Evolutionary conservation across 2,797 vertebrate genomes (phyloP).

Genomic region (Epinephelus malabaricus): DNA sequence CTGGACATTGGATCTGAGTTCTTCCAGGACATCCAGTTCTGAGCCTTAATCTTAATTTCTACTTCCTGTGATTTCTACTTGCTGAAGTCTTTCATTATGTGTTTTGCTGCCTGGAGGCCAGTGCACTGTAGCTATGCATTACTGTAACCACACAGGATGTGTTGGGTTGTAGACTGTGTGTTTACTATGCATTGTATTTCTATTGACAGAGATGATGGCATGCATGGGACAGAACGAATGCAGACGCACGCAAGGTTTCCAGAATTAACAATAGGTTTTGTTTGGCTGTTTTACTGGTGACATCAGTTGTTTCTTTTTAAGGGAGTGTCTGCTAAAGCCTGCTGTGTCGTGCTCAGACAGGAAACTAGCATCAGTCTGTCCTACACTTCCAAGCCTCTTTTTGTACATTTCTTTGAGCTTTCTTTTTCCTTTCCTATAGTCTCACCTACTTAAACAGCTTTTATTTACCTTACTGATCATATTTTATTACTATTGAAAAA

Average conservation of each 20-base stretch:
- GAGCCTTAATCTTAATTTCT: slow-evolving; percentile 19
- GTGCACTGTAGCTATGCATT: slow-evolving; percentile 45
- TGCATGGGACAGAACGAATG: not conserved
- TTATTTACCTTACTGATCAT: slow-evolving; percentile 39
- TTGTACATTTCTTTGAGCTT: not conserved
- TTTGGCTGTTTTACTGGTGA: slow-evolving; percentile 57
- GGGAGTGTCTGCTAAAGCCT: slow-evolving; percentile 26
- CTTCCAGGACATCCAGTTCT: slow-evolving; percentile 14
- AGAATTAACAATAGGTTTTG: slow-evolving; percentile 62
- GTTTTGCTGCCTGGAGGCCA: slow-evolving; percentile 21
- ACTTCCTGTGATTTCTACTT: slow-evolving; percentile 55
- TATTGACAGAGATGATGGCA: slow-evolving; percentile 36
- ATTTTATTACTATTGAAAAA: slow-evolving; percentile 26
- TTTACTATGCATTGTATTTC: slow-evolving; percentile 62
- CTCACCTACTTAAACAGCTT: slow-evolving; percentile 8
- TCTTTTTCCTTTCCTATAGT: slow-evolving; percentile 11
- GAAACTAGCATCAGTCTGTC: slow-evolving; percentile 2
- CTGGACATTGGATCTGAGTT: slow-evolving; percentile 8
- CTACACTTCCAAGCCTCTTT: not conserved
- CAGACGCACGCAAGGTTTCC: slow-evolving; percentile 26
- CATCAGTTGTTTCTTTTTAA: slow-evolving; percentile 60
- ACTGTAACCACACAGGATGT: slow-evolving; percentile 68
- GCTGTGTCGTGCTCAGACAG: slow-evolving; percentile 25
- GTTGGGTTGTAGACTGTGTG: slow-evolving; percentile 38
- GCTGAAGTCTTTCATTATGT: slow-evolving; percentile 69